Evolutionary conservation across 2,888 invertebrate genomes (phyloP).

Genomic region (Noctua fimbriata): DNA sequence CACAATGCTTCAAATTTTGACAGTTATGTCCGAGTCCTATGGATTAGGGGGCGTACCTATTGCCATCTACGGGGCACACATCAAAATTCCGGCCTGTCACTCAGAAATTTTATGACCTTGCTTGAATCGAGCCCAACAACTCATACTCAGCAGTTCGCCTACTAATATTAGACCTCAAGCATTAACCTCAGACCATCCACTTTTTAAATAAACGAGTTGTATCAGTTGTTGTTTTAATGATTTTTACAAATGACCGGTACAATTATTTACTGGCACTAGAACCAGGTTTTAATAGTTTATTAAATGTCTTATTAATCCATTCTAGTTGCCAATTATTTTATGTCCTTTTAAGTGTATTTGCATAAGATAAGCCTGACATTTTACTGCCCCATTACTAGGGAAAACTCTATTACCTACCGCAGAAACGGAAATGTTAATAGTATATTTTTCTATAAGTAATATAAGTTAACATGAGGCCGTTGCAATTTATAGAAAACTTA

Average conservation of each 20-base stretch:
- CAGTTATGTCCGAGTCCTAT: background rate
- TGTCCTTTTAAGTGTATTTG: background rate
- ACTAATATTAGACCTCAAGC: background rate
- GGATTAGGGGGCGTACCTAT: background rate
- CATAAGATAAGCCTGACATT: background rate
- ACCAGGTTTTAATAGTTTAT: background rate
- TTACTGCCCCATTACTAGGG: background rate
- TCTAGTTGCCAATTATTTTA: background rate
- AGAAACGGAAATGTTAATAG: background rate
- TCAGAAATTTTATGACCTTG: background rate
- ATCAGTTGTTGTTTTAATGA: background rate
- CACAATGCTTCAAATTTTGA: background rate
- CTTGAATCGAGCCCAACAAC: background rate
- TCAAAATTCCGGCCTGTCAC: background rate
- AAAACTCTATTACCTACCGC: background rate
- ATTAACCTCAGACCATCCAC: background rate
- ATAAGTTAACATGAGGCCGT: slow-evolving; percentile 18
- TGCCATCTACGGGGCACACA: background rate
- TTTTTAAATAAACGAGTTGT: background rate
- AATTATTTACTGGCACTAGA: background rate
- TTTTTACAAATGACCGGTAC: too few species aligned
- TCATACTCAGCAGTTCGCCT: background rate
- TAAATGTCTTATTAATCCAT: background rate
- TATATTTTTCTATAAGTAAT: background rate
- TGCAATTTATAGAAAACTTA: slow-evolving; percentile 35